Evolutionary conservation across 1,140 invertebrate species (phyloP), one percentile per base, ranked within the genome.

Genomic region (Caenorhabditis brenneri): DNA sequence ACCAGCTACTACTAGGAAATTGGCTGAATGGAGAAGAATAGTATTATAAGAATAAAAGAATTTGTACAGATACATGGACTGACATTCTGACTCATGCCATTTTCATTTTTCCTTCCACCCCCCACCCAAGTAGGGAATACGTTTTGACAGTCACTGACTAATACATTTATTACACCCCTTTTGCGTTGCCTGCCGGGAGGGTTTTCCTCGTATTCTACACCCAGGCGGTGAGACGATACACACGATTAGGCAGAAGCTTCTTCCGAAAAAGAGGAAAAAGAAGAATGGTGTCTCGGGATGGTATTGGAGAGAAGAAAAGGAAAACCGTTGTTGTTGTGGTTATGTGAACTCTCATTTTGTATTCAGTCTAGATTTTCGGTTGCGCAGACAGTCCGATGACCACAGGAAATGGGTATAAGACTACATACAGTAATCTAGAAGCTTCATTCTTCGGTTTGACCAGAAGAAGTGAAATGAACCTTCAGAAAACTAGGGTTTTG

Each of bases 111-210:
- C 55, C n/a, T 58, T 65, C 10, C 19, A 36, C 31, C 29, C 27
- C 19, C 58, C 31, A 65, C 58, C 58, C 58, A 42, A 42, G 36
- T 42, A 74, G 36, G 36, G 12, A 74, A 65, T 36, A 65, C 60
- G 60, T 65, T 36, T n/a, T n/a, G 65, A 74, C 65, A 74, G 6
- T 74, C 36, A 74, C 65, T 74, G 65, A 74, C 65, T 74, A 74
- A 74, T 74, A 74, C 65, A 74, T 74, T 74, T 74, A 74, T 74
- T 74, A 74, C 65, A 74, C 65, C 65, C 58, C 65, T 74, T 74
- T 42, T 74, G 36, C 65, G 65, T 36, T 29, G 33, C 3, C 10
- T 55, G 12, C 5, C 5, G 39, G 12, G 39, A 12, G 53, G 53
- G 53, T 5, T 58, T 58, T 58, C 24, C 24, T 27, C 5, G 5